Conservation (phyloP, 2,888 invertebrate genomes). For the Tupiocoris notatus region DNA sequence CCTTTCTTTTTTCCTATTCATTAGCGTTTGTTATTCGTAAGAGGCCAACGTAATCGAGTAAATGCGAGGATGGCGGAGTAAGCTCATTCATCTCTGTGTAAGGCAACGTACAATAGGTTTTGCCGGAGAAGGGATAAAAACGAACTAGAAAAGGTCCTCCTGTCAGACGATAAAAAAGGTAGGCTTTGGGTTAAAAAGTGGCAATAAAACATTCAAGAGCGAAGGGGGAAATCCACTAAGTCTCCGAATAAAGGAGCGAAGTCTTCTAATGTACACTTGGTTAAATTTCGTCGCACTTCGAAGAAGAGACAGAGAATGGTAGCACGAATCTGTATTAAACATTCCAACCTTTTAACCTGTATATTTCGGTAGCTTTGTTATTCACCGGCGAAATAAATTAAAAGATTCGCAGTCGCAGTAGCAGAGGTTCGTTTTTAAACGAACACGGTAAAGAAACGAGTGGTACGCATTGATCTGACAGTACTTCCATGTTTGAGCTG, state of each 20-base stretch:
- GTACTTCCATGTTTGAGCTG: too few species aligned
- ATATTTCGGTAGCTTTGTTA: too few species aligned
- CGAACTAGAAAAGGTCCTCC: background rate
- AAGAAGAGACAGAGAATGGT: too few species aligned
- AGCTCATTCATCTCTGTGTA: constrained; percentile 17
- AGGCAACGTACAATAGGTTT: constrained; percentile 18
- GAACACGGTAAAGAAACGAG: too few species aligned
- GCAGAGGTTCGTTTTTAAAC: too few species aligned
- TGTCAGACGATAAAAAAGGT: constrained; percentile 22
- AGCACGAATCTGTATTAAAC: too few species aligned
- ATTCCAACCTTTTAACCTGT: too few species aligned
- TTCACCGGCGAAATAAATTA: too few species aligned
- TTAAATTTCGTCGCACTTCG: constrained; percentile 21
- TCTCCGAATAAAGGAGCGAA: constrained; percentile 31
- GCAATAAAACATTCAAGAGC: constrained; percentile 36
- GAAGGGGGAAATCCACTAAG: constrained; percentile 33
- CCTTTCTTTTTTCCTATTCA: background rate
- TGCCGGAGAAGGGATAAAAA: constrained; percentile 2
- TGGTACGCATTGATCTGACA: too few species aligned
- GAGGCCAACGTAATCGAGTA: constrained; percentile 13
- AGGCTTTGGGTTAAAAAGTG: constrained; percentile 29
- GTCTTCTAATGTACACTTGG: constrained; percentile 25
- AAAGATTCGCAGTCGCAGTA: too few species aligned
- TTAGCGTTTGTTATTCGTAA: background rate
- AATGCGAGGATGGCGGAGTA: constrained; percentile 15